Conservation (phyloP, 2,797 vertebrate genomes). For the Lemur catta region DNA sequence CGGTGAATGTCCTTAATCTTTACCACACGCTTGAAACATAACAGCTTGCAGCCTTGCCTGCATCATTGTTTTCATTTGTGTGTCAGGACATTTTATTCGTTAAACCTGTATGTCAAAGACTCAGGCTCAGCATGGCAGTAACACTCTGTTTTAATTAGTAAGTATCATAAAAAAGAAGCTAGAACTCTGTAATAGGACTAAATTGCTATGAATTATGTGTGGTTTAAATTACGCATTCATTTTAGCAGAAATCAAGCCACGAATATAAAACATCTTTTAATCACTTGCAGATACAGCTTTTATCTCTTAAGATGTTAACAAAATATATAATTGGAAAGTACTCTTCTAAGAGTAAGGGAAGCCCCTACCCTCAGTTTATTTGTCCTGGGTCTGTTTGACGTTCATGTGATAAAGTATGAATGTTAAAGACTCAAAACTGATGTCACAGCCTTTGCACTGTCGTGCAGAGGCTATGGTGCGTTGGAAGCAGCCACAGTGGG, state of each 20-base stretch:
- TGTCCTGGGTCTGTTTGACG: slow-evolving; percentile 42
- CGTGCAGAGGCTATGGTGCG: not conserved
- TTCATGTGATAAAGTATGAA: not conserved
- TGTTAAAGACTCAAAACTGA: not conserved
- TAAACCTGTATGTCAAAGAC: slow-evolving; percentile 56
- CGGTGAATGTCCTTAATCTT: slow-evolving; percentile 1
- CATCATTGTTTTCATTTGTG: slow-evolving; percentile 64
- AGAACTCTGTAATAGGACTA: slow-evolving; percentile 63
- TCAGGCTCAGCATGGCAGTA: slow-evolving; percentile 31
- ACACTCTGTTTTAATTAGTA: slow-evolving; percentile 66
- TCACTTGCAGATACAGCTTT: slow-evolving; percentile 81
- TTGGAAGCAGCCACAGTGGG: not conserved
- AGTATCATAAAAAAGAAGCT: slow-evolving; percentile 61
- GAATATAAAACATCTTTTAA: slow-evolving; percentile 75
- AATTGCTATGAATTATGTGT: slow-evolving; percentile 64
- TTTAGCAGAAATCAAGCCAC: slow-evolving; percentile 68
- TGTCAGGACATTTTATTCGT: slow-evolving; percentile 57
- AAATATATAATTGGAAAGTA: slow-evolving; percentile 63
- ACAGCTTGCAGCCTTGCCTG: slow-evolving; percentile 17
- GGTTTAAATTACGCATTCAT: slow-evolving; percentile 73
- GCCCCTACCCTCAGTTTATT: not conserved
- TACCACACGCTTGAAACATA: slow-evolving; percentile 1
- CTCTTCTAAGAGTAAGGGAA: not conserved
- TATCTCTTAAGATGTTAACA: slow-evolving; percentile 64
- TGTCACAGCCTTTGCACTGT: not conserved